Evolutionary conservation across 2,888 invertebrate genomes (phyloP), one percentile per base, ranked within the genome.

Genomic region (Drosophila dives): DNA sequence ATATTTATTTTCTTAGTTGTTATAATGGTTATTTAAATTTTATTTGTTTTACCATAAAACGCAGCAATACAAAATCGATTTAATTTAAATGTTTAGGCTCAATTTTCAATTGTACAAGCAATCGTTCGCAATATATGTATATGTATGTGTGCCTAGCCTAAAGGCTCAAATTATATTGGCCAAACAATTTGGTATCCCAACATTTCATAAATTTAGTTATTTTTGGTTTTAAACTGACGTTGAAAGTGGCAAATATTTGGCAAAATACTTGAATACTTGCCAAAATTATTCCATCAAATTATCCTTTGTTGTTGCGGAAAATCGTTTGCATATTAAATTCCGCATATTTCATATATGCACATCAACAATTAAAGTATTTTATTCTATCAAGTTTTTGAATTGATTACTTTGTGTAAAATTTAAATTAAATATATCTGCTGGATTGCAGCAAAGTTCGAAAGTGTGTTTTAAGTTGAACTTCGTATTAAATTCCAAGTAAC

Each of bases 221-320:
- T 64, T 12, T 32, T 53, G 42, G 40, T 7, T 38, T 38, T 3
- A 11, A 45, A 32, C 26, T 20, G 36, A 15, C 40, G 61, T 53
- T 29, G 26, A n/a, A 33, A 51, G 38, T 58, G 49, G 29, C 42
- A 65, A 65, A 64, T 59, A 71, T 54, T 63, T 77, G 42, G 40
- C 20, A 51, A 62, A 45, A 45, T 62, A 58, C 55, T 76, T 32
- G 36, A 58, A 33, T 38, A 23, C 49, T 49, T 45, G 29, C 42
- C 5, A 4, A 69, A 45, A 48, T 42, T 38, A 74, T 45, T 36
- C 42, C 12, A 7, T 2, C n/a, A 62, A 49, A 53, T 62, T 50
- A 51, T 73, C 42, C 12, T 51, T 40, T 33, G 26, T 12, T 11
- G n/a, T 15, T 26, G 23, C 26, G 4, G 7, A 33, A 64, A 64